Conservation (phyloP, 2,888 invertebrate species). For the Rhopalosiphum nymphaeae region DNA sequence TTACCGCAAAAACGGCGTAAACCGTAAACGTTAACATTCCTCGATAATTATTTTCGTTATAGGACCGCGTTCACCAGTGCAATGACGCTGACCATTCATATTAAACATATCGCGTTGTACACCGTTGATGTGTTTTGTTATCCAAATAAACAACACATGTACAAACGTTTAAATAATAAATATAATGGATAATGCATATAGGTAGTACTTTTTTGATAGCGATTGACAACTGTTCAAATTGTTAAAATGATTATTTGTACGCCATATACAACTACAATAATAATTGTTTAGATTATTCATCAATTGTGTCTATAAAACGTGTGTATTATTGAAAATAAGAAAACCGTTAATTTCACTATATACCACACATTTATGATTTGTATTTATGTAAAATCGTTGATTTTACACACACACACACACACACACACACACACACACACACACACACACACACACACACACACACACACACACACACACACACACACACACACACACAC, state of each 20-base stretch:
- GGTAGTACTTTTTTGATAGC: neutral
- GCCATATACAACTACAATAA: neutral
- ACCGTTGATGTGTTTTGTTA: neutral
- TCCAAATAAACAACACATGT: conserved; percentile 34
- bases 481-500: too few relatives aligned
- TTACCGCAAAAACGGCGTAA: conserved; percentile 35
- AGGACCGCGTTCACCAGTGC: neutral
- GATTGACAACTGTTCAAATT: conserved; percentile 56
- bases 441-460: too few relatives aligned
- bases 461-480: too few relatives aligned
- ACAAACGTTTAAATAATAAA: conserved; percentile 31
- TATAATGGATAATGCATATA: neutral
- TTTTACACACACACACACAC: too few relatives aligned
- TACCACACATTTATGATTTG: neutral
- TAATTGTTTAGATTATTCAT: conserved; percentile 19
- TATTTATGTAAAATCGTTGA: neutral
- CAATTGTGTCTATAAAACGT: neutral
- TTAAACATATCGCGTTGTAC: neutral
- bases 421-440: too few relatives aligned
- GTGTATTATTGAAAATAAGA: neutral
- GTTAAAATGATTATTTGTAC: neutral
- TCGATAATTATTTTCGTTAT: neutral
- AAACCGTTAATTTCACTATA: neutral
- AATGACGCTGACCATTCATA: conserved; percentile 19
- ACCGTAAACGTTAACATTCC: neutral